Base-by-base conservation (phyloP, 1,140 invertebrate species). In the Potamilus streckersoni region DNA sequence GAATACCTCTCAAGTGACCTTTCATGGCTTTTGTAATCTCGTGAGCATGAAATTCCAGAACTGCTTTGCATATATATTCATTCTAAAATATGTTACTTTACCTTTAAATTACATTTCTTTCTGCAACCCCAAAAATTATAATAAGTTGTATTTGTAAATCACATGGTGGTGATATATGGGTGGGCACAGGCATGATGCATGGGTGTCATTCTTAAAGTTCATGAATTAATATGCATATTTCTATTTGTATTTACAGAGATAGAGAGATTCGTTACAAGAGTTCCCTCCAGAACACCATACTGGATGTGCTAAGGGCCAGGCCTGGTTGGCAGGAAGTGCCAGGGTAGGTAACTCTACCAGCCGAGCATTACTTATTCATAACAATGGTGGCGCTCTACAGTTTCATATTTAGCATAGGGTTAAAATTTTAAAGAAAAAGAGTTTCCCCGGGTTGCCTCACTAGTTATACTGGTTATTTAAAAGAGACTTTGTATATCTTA, bases 261-360 rank as follows among this genome's bases (percentile, higher is more conserved):
- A 78, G 88, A 71, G 85, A 85, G 65, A 89, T 91, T 55, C 72
- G 88, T 64, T 91, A 87, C 79, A 88, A 87, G 79, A 90, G 88
- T 74, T 89, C 86, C 27, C 72, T 89, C 60, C 85, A 87, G 73
- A 90, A 90, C 79, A 89, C 89, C 11, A 89, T 91, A 38, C 76
- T 87, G 62, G 90, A 90, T 83, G 90, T 90, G 19, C 67, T 91
- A 23, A 84, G 85, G 68, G 78, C 76, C 16, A 74, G 86, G 67
- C 83, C 87, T 15, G 89, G 89, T 0, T 90, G 89, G 89, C 86
- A 89, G 66, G 89, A 90, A 78, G 86, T 85, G 15, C 79, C 83
- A 57, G 85, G 84, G 84, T 86, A 83, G 71, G 79, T 71, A 5
- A 61, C 27, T 61, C 20, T 23, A 3, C 60, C 20, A 6, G 17